phyloP scores from a whole-genome alignment of 2,888 invertebrate genomes.

The Xestoiulus laeticollis region DNA sequence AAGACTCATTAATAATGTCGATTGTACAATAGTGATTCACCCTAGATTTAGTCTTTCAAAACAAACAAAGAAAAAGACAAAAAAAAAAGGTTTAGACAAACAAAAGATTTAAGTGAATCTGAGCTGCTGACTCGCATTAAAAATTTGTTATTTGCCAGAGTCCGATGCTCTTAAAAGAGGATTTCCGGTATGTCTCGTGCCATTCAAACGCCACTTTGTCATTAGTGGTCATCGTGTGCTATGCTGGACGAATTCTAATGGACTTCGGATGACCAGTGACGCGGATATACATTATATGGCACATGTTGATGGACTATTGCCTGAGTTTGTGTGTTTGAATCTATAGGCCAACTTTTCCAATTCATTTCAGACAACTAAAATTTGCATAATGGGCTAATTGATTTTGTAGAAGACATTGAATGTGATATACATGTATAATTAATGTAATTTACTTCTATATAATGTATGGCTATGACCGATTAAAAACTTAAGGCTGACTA shows the following conservation, averaged over 20 bases:
- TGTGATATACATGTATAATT: too few relatives aligned
- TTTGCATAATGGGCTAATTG: too few relatives aligned
- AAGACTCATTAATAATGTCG: not conserved
- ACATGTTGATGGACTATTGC: too few relatives aligned
- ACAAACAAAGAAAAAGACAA: too few relatives aligned
- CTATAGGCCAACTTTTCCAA: too few relatives aligned
- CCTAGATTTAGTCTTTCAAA: not conserved
- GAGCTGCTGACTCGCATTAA: not conserved
- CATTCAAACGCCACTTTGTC: slow-evolving; percentile 33
- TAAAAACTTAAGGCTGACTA: too few relatives aligned
- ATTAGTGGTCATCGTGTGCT: not conserved
- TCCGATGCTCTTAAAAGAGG: not conserved
- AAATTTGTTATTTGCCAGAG: not conserved
- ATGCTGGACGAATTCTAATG: not conserved
- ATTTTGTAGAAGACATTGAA: too few relatives aligned
- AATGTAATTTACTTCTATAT: too few relatives aligned
- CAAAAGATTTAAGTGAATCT: not conserved
- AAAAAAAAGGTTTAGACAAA: not conserved
- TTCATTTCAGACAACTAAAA: too few relatives aligned
- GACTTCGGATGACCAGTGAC: not conserved
- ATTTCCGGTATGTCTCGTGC: not conserved
- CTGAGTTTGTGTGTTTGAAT: too few relatives aligned
- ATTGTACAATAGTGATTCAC: not conserved
- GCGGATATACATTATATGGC: too few relatives aligned
- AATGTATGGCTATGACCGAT: too few relatives aligned